phyloP scores from a whole-genome alignment of 2,797 vertebrate genomes.

The Clarias pachynema region DNA sequence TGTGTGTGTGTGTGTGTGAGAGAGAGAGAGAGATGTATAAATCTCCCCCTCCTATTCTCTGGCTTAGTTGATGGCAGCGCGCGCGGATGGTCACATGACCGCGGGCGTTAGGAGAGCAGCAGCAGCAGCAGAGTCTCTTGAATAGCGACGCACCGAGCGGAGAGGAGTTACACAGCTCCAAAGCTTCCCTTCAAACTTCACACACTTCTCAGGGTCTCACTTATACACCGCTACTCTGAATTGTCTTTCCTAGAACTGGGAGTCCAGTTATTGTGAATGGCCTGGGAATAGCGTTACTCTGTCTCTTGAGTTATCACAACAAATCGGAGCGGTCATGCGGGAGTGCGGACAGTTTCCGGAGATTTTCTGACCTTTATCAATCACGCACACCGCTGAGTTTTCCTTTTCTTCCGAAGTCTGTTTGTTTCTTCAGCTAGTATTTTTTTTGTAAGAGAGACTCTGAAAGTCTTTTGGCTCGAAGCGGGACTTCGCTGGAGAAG shows the following conservation, averaged over 20 bases:
- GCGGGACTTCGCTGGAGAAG: background rate
- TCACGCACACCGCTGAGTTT: background rate
- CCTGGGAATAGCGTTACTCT: slow-evolving; percentile 20
- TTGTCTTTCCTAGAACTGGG: background rate
- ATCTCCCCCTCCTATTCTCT: slow-evolving; percentile 52
- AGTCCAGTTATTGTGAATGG: slow-evolving; percentile 14
- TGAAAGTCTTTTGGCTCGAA: background rate
- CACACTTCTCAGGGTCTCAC: slow-evolving; percentile 7
- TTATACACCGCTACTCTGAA: background rate
- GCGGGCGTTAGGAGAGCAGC: slow-evolving; percentile 46
- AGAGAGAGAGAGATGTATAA: background rate
- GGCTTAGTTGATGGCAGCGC: slow-evolving; percentile 62
- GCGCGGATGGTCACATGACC: slow-evolving; percentile 78
- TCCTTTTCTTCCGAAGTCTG: background rate
- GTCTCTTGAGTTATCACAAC: slow-evolving; percentile 35
- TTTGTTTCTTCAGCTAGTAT: background rate
- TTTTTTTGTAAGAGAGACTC: background rate
- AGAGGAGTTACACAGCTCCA: slow-evolving; percentile 35
- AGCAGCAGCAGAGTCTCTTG: slow-evolving; percentile 57
- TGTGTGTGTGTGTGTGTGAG: background rate
- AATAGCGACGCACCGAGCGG: slow-evolving; percentile 58
- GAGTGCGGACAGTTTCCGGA: slow-evolving; percentile 48
- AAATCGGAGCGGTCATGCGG: slow-evolving; percentile 54
- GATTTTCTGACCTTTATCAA: slow-evolving; percentile 43
- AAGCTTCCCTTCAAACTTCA: background rate